These are phyloP conservation scores for Gracilinanus agilis DNA, from an alignment of 2,113 vertebrate genomes.

Conservation along the genomic window DNA sequence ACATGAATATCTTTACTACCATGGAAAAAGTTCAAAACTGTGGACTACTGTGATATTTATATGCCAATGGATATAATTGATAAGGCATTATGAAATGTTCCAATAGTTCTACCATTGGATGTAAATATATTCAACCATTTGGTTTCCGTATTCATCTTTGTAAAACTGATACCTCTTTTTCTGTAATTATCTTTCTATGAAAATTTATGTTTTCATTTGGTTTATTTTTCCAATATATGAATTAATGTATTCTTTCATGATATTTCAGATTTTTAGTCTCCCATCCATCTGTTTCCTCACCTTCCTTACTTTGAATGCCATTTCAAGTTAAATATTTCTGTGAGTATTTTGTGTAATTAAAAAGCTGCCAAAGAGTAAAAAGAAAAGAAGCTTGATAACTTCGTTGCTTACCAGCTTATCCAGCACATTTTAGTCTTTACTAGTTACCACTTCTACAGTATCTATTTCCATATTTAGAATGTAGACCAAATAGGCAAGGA, in stretches of 20 bases:
- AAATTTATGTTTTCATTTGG: not conserved
- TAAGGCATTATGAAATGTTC: not conserved
- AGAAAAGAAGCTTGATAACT: not conserved
- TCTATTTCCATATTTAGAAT: not conserved
- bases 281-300: not conserved
- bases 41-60: not conserved
- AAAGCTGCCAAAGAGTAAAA: not conserved
- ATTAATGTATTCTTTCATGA: not conserved
- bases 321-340: not conserved
- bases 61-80: not conserved
- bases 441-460: not conserved
- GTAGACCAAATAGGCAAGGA: not conserved
- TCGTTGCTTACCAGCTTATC: not conserved
- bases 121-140: not conserved
- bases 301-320: not conserved
- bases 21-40: not conserved
- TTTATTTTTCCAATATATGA: not conserved
- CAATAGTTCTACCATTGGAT: not conserved
- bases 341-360: not conserved
- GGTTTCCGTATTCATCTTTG: not conserved
- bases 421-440: not conserved
- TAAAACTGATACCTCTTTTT: not conserved
- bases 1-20: not conserved
- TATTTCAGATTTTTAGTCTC: not conserved
- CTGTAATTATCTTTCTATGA: not conserved